Percentiles rank a stretch among this genome's conserved stretches.
Conservation (phyloP, 2,797 vertebrate species). For the Liasis olivaceus region DNA sequence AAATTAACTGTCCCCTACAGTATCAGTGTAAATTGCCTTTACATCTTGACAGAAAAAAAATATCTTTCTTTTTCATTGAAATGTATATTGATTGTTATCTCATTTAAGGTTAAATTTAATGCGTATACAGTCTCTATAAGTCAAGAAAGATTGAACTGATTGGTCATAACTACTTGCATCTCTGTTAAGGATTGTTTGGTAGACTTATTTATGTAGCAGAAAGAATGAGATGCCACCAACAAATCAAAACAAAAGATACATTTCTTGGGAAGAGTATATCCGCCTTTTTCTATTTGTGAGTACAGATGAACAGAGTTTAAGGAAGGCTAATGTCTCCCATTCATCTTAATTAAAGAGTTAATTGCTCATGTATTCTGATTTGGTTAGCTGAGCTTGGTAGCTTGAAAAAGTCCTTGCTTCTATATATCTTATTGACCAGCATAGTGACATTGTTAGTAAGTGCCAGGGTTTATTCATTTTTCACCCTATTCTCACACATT, state of each 20-base stretch:
- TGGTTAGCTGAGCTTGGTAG: constrained; percentile 70
- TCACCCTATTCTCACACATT: constrained; percentile 69
- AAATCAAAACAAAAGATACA: constrained; percentile 75
- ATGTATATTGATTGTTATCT: constrained; percentile 46
- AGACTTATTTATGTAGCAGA: constrained; percentile 70
- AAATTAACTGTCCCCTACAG: constrained; percentile 34
- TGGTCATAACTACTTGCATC: constrained; percentile 59
- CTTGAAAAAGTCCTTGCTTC: constrained; percentile 65
- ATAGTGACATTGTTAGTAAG: constrained; percentile 76
- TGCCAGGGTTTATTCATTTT: constrained; percentile 72
- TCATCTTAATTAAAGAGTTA: constrained; percentile 86
- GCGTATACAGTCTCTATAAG: constrained; percentile 49
- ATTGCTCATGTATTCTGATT: constrained; percentile 80
- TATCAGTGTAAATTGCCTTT: constrained; percentile 33
- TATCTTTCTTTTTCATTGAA: constrained; percentile 58
- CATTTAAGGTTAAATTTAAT: constrained; percentile 52
- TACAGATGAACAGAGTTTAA: constrained; percentile 80
- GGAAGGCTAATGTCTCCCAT: constrained; percentile 79
- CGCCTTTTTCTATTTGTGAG: constrained; percentile 78
- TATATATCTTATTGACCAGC: constrained; percentile 75
- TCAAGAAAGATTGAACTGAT: constrained; percentile 52
- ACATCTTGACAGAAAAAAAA: constrained; percentile 21
- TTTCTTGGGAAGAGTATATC: constrained; percentile 75
- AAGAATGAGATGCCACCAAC: constrained; percentile 69
- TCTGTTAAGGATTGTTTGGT: constrained; percentile 34